A percentile compares a stretch with the other conserved stretches of the same genome.
Conservation (phyloP, 2,888 invertebrate species). For the Apoda limacodes region DNA sequence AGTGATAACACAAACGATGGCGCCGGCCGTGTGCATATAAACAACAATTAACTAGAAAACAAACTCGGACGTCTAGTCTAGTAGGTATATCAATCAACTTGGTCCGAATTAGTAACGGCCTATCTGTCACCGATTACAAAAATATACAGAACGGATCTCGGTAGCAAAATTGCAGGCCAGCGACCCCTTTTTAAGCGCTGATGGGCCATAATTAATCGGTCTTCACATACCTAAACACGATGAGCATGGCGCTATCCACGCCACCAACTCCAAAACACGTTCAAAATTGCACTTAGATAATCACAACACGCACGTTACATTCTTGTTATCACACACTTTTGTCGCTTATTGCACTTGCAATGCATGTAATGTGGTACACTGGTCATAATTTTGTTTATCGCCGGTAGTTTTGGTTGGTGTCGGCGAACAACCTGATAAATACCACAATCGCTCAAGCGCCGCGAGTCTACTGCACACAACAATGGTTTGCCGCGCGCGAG, state of each 20-base stretch:
- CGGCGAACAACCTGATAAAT: constrained; percentile 36
- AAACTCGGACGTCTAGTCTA: constrained; percentile 6
- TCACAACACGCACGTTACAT: constrained; percentile 64
- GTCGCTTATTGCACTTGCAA: constrained; percentile 62
- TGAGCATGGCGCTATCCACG: constrained; percentile 58
- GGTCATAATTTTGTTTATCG: constrained; percentile 65
- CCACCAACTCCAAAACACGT: constrained; percentile 57
- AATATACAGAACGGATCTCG: constrained; percentile 37
- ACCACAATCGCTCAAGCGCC: constrained; percentile 41
- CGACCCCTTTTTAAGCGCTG: constrained; percentile 52
- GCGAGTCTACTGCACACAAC: constrained; percentile 61
- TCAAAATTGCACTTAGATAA: constrained; percentile 49
- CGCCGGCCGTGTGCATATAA: constrained; percentile 26
- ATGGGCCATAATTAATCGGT: constrained; percentile 62
- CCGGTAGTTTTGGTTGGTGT: constrained; percentile 44
- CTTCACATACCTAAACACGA: constrained; percentile 63
- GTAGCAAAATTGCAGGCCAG: constrained; percentile 52
- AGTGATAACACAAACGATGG: constrained; percentile 48
- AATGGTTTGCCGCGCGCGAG: constrained; percentile 52
- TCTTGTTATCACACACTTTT: constrained; percentile 64
- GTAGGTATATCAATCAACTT: constrained; percentile 25
- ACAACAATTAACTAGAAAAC: constrained; percentile 22
- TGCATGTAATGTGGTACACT: constrained; percentile 57
- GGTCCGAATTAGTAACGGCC: constrained; percentile 22
- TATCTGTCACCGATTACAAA: constrained; percentile 41